Evolutionary conservation across 1,140 invertebrate species (phyloP).

Genomic region (Musca domestica): DNA sequence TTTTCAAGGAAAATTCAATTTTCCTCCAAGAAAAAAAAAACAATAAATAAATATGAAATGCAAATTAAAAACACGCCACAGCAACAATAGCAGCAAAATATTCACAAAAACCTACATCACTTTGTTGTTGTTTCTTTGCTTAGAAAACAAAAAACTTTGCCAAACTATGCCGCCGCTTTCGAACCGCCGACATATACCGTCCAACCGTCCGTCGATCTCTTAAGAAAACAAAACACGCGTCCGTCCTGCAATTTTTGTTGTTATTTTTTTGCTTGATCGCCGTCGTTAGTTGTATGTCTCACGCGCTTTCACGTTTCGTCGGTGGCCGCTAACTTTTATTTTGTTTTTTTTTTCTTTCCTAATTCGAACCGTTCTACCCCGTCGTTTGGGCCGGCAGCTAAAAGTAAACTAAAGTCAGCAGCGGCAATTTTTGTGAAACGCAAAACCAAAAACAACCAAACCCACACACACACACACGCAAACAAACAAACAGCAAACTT

Average conservation of each 20-base stretch:
- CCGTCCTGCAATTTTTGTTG: too few relatives aligned
- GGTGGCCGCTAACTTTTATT: background rate
- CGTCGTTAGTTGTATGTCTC: background rate
- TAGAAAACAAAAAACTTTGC: background rate
- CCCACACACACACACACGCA: background rate
- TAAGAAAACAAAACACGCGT: too few relatives aligned
- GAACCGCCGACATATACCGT: too few relatives aligned
- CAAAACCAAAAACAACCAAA: background rate
- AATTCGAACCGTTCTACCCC: slow-evolving; percentile 5
- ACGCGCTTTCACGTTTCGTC: background rate
- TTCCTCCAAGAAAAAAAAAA: slow-evolving; percentile 14
- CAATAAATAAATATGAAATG: background rate
- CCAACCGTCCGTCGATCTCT: background rate
- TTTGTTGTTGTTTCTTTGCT: background rate
- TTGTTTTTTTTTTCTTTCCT: background rate
- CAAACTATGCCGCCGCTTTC: background rate
- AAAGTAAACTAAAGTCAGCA: slow-evolving; percentile 12
- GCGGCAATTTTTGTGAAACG: background rate
- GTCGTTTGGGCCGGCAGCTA: slow-evolving; percentile 20
- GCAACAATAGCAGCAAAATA: too few relatives aligned
- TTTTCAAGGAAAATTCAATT: background rate
- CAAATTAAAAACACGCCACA: slow-evolving; percentile 7
- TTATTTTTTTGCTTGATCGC: background rate
- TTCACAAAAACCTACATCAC: too few relatives aligned
- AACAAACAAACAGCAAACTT: background rate